Conservation (phyloP, 2,888 invertebrate genomes). For the Galeruca laticollis region DNA sequence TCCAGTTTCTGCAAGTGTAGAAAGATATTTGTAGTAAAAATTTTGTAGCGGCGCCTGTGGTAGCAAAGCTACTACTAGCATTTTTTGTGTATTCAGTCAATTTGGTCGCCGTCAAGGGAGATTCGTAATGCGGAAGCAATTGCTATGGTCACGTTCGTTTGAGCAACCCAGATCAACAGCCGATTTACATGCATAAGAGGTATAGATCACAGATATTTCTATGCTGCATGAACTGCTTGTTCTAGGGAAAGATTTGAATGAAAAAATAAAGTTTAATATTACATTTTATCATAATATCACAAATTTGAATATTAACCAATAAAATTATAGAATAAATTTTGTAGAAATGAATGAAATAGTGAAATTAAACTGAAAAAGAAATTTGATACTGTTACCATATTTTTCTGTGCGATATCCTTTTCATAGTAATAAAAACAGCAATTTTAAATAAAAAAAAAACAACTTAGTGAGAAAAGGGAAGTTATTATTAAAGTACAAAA, state of each 20-base stretch:
- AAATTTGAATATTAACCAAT: too few relatives aligned
- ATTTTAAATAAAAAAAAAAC: too few relatives aligned
- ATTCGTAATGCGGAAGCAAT: slow-evolving; percentile 25
- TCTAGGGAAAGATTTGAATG: background rate
- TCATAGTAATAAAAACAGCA: too few relatives aligned
- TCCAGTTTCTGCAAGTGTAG: too few relatives aligned
- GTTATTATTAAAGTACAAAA: too few relatives aligned
- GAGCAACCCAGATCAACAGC: background rate
- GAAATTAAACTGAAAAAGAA: too few relatives aligned
- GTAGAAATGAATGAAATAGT: too few relatives aligned
- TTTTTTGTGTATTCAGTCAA: slow-evolving; percentile 18
- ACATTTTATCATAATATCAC: too few relatives aligned
- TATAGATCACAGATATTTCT: background rate
- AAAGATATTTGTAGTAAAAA: background rate
- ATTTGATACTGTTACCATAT: too few relatives aligned
- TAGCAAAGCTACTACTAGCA: slow-evolving; percentile 1
- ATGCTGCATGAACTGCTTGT: background rate
- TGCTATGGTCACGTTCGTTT: slow-evolving; percentile 21
- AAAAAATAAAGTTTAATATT: background rate
- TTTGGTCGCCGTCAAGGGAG: slow-evolving; percentile 13
- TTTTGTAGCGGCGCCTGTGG: background rate
- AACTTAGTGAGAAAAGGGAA: too few relatives aligned
- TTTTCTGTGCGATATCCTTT: too few relatives aligned
- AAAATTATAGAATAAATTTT: too few relatives aligned
- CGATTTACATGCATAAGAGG: background rate